Conservation (phyloP, 2,113 vertebrate species). For the Oryzias woworae region DNA sequence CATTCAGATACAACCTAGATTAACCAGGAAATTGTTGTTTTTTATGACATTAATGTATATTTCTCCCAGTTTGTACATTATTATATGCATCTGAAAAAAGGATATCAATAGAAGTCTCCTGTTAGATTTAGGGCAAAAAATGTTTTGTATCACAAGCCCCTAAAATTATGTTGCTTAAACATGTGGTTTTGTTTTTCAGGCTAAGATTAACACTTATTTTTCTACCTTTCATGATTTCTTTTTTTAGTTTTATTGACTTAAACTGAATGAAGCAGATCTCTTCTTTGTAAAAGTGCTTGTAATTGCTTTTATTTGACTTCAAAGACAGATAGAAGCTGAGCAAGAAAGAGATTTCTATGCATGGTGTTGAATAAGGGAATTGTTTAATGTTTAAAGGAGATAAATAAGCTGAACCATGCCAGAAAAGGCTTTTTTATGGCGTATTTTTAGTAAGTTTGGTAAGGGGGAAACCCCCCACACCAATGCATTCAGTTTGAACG, state of each 20-base stretch:
- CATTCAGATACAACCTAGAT: slow-evolving; percentile 47
- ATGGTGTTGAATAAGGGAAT: slow-evolving; percentile 28
- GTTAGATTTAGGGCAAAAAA: slow-evolving; percentile 43
- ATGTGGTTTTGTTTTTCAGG: slow-evolving; percentile 44
- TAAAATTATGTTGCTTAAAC: slow-evolving; percentile 2
- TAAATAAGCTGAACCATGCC: slow-evolving; percentile 16
- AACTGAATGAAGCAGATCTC: slow-evolving; percentile 14
- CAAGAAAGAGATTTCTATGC: slow-evolving; percentile 13
- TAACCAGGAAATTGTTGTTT: slow-evolving; percentile 51
- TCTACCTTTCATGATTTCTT: slow-evolving; percentile 66
- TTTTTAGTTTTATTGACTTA: slow-evolving; percentile 25
- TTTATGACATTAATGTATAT: slow-evolving; percentile 65
- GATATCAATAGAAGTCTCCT: slow-evolving; percentile 55
- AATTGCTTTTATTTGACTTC: slow-evolving; percentile 10
- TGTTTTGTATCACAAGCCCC: slow-evolving; percentile 52
- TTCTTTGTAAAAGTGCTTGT: slow-evolving; percentile 1
- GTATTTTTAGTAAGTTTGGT: slow-evolving; percentile 2
- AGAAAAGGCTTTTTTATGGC: slow-evolving; percentile 11
- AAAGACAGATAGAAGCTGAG: slow-evolving; percentile 13
- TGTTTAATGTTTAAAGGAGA: slow-evolving; percentile 4
- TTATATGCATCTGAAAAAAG: slow-evolving; percentile 65
- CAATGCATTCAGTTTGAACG: slow-evolving; percentile 14
- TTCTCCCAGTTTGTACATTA: slow-evolving; percentile 66
- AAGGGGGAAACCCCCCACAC: neutral
- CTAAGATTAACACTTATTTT: slow-evolving; percentile 70